Base-by-base conservation (phyloP, 2,888 invertebrate species). In the Eupeodes latifasciatus region DNA sequence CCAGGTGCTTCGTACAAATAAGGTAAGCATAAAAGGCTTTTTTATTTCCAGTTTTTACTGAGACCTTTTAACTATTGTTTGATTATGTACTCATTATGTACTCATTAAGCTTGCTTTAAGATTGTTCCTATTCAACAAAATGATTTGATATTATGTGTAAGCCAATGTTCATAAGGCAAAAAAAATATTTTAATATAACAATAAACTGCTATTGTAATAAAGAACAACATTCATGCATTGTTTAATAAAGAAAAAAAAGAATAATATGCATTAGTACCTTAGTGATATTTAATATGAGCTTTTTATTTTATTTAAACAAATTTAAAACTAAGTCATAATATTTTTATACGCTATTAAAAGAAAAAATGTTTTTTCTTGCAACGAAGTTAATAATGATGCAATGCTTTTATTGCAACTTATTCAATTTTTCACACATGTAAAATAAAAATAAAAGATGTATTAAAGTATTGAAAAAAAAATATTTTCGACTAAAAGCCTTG, bases 401-500 rank as follows among this genome's bases (percentile, higher is more conserved):
- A 91, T 91, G 91, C 90, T 91, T 91, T 91, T 90, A 90, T 91
- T 91, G 91, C 91, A 91, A 80, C 85, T 90, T 87, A 81, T 88
- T 71, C n/a, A 64, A 49, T 57, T 71, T 59, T 59, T 27, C 19
- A 81, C 76, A 49, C 75, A 77, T 64, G 67, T 79, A 34, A 81
- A 77, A 76, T 40, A 57, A 76, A 71, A 62, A 10, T 40, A 2
- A 49, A 61, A 53, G 69, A 75, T 59, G 71, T 89, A 90, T 59
- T 79, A 85, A 90, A 76, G 82, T 85, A 90, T 81, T 61, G 75
- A 89, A 89, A 90, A 91, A 91, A 90, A 90, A 91, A 91, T 92
- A 92, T 91, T 93, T 93, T 93, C 92, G 91, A 92, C 93, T 93
- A 92, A 92, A 92, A 90, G 93, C 93, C 93, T 93, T 92, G 92